These are phyloP conservation scores for Lutjanus argentimaculatus DNA, from an alignment of 2,797 vertebrate species.

Conservation along the genomic window DNA sequence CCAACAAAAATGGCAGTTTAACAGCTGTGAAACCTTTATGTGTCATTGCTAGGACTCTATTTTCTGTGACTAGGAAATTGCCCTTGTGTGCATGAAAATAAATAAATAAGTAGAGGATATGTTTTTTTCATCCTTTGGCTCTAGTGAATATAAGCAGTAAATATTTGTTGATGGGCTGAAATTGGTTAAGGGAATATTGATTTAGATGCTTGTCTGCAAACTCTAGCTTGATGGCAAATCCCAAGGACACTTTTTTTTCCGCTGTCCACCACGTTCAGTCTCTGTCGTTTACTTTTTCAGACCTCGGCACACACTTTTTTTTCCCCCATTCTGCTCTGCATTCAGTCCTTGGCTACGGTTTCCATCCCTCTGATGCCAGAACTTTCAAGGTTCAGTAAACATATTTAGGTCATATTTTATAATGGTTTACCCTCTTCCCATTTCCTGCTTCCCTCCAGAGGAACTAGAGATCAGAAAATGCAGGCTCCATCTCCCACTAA, in stretches of 20 bases:
- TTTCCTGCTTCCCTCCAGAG: slow-evolving; percentile 29
- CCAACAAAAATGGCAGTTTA: background rate
- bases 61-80: background rate
- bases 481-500: background rate
- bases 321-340: background rate
- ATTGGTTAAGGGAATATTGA: slow-evolving; percentile 16
- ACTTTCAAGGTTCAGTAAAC: slow-evolving; percentile 65
- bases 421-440: slow-evolving; percentile 38
- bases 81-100: background rate
- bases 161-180: slow-evolving; percentile 31
- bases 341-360: slow-evolving; percentile 44
- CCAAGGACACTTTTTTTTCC: background rate
- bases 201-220: slow-evolving; percentile 25
- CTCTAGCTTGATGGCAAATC: slow-evolving; percentile 11
- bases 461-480: slow-evolving; percentile 45
- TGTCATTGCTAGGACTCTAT: background rate
- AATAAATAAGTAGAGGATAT: background rate
- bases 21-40: background rate
- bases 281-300: slow-evolving; percentile 17
- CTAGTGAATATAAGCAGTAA: slow-evolving; percentile 16
- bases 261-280: slow-evolving; percentile 11
- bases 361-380: slow-evolving; percentile 41
- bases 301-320: slow-evolving; percentile 22
- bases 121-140: background rate
- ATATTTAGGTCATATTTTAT: slow-evolving; percentile 51